phyloP scores from a whole-genome alignment of 2,113 vertebrate species.

The Todiramphus chloris region DNA sequence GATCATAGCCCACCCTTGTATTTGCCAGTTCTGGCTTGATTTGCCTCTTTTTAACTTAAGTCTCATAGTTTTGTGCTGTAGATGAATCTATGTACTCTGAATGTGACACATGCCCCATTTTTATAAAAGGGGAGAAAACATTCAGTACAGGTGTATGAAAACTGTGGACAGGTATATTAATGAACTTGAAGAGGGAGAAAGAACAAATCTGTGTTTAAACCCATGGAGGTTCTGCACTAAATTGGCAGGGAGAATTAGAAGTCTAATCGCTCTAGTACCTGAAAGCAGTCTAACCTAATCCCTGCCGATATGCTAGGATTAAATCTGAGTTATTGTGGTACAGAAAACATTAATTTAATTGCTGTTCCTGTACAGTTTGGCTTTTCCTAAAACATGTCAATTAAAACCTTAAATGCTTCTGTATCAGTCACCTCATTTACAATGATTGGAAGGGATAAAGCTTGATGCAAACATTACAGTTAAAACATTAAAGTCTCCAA shows the following conservation, averaged over 20 bases:
- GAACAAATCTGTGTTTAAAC: neutral
- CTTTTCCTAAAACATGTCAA: neutral
- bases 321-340: neutral
- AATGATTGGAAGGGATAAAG: neutral
- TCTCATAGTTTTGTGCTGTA: neutral
- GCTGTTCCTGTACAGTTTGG: neutral
- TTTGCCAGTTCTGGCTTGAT: neutral
- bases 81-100: neutral
- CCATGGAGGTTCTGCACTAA: neutral
- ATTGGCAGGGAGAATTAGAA: neutral
- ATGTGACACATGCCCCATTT: neutral
- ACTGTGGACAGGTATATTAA: neutral
- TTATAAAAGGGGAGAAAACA: neutral
- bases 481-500: neutral
- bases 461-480: neutral
- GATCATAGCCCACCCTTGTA: neutral
- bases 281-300: neutral
- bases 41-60: neutral
- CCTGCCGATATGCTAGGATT: neutral
- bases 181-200: neutral
- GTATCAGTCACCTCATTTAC: neutral
- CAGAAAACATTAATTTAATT: conserved; percentile 19
- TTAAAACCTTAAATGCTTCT: neutral
- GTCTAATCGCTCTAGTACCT: neutral
- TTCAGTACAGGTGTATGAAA: neutral